Evolutionary conservation across 2,888 invertebrate species (phyloP).

Genomic region (Machimus atricapillus): DNA sequence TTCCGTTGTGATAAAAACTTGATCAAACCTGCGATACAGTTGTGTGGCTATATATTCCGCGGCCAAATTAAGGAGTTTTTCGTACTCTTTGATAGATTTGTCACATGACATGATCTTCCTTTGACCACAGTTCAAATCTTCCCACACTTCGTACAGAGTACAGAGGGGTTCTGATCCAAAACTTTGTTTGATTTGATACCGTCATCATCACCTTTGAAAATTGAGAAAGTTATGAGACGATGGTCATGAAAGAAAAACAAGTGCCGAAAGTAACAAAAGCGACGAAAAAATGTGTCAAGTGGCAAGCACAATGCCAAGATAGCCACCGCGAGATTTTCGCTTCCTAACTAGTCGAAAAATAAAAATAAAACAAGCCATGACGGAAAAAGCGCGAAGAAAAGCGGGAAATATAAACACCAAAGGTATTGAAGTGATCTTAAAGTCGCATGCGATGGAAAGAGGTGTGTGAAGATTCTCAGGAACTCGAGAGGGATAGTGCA

Average conservation of each 20-base stretch:
- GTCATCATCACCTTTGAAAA: background rate
- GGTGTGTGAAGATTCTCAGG: background rate
- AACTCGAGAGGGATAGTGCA: background rate
- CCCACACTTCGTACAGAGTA: background rate
- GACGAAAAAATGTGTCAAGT: conserved; percentile 12
- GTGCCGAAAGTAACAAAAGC: background rate
- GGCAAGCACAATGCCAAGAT: conserved; percentile 8
- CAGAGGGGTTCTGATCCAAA: background rate
- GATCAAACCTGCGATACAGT: too few relatives aligned
- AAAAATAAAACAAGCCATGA: background rate
- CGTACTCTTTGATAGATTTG: background rate
- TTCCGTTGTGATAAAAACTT: too few relatives aligned
- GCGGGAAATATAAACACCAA: background rate
- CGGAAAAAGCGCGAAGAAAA: background rate
- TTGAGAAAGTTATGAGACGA: background rate
- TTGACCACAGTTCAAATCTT: background rate
- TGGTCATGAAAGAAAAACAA: background rate
- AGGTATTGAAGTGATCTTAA: background rate
- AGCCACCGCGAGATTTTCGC: background rate
- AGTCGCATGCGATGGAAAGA: background rate
- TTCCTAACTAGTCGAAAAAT: background rate
- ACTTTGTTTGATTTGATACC: background rate
- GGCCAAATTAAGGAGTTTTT: too few relatives aligned
- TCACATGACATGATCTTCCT: background rate
- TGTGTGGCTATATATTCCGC: too few relatives aligned